Conservation (phyloP, 2,113 vertebrate genomes). For the Brachirus orientalis region DNA sequence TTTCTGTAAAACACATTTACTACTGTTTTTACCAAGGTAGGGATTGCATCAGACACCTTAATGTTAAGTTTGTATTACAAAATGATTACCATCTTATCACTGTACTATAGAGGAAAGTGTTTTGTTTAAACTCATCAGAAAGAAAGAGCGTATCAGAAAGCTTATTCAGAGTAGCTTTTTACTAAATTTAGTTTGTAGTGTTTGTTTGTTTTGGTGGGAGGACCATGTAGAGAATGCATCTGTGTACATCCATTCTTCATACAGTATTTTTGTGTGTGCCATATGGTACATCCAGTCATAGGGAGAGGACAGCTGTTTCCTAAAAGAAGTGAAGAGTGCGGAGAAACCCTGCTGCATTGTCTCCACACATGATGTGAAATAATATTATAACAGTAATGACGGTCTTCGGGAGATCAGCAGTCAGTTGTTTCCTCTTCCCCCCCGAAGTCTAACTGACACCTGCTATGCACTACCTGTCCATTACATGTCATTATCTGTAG, state of each 20-base stretch:
- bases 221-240: constrained; percentile 10
- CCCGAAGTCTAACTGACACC: constrained; percentile 66
- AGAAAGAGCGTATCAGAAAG: too few species aligned
- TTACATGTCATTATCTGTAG: constrained; percentile 68
- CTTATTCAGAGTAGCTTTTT: too few species aligned
- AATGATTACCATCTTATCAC: too few species aligned
- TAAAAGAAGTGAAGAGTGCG: neutral
- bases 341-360: neutral
- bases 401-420: constrained; percentile 55
- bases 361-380: constrained; percentile 29
- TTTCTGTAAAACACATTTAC: too few species aligned
- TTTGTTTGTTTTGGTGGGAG: neutral
- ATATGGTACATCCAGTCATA: constrained; percentile 24
- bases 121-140: too few species aligned
- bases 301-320: constrained; percentile 5
- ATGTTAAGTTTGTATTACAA: too few species aligned
- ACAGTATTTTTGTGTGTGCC: neutral
- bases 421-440: constrained; percentile 38
- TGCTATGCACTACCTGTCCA: constrained; percentile 58
- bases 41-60: too few species aligned
- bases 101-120: too few species aligned
- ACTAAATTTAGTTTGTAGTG: neutral
- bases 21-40: too few species aligned
- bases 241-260: neutral
- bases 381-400: constrained; percentile 42